These are phyloP conservation scores for Torymus tubicola DNA, from an alignment of 2,888 invertebrate genomes.

Conservation along the genomic window DNA sequence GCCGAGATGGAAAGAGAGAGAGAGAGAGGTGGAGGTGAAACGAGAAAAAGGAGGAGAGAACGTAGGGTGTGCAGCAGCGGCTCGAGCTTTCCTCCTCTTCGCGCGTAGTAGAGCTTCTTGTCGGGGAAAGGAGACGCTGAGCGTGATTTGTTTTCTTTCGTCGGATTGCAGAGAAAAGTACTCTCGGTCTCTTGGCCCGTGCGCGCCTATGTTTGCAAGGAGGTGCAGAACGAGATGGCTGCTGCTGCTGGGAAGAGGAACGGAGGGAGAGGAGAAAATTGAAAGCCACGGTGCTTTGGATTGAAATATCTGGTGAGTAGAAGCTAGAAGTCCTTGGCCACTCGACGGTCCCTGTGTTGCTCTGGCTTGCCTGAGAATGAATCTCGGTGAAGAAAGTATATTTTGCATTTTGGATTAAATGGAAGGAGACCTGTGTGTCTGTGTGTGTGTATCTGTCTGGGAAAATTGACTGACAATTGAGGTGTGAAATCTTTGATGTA, in stretches of 20 bases:
- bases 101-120: no score
- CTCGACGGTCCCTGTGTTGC: background rate
- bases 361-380: background rate
- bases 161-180: background rate
- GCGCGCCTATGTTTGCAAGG: background rate
- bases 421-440: no score
- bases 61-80: no score
- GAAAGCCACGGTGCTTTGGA: background rate
- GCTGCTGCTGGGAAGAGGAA: background rate
- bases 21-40: background rate
- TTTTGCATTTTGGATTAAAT: no score
- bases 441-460: no score
- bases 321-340: background rate
- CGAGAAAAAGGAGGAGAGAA: no score
- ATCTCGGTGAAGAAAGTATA: background rate
- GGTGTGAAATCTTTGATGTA: no score
- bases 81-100: no score
- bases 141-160: constrained; percentile 24
- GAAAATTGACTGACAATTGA: no score
- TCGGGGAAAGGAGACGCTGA: no score
- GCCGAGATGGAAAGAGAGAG: constrained; percentile 1
- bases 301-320: constrained; percentile 14
- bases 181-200: background rate
- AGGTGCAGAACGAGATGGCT: background rate
- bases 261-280: constrained; percentile 3